These are phyloP conservation scores for Alsophila aescularia DNA, from an alignment of 2,888 invertebrate species.

Conservation along the genomic window DNA sequence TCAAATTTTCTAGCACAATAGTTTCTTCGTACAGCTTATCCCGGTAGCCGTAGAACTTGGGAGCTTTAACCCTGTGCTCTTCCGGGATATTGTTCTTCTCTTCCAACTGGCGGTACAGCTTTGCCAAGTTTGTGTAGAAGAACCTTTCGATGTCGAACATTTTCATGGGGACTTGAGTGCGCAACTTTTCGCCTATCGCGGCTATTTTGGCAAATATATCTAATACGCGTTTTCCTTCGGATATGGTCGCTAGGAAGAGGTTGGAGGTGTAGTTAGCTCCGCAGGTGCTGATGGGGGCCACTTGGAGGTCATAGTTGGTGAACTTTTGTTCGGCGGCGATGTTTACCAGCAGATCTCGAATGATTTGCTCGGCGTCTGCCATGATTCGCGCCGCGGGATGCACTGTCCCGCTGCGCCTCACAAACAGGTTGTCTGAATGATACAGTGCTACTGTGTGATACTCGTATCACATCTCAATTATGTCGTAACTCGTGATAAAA, in stretches of 20 bases:
- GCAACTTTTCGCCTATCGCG: constrained; percentile 48
- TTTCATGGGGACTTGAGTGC: constrained; percentile 40
- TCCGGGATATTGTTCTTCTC: constrained; percentile 43
- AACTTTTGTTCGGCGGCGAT: constrained; percentile 41
- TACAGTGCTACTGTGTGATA: too few species aligned
- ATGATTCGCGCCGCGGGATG: constrained; percentile 8
- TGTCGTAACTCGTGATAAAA: too few species aligned
- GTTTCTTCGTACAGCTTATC: constrained; percentile 20
- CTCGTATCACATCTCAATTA: too few species aligned
- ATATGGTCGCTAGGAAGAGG: constrained; percentile 39
- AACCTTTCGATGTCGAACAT: constrained; percentile 54
- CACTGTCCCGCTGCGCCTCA: neutral
- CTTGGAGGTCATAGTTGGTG: constrained; percentile 33
- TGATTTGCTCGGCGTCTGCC: constrained; percentile 20
- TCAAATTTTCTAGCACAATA: constrained; percentile 53
- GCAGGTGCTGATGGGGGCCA: constrained; percentile 41
- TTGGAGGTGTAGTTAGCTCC: constrained; percentile 55
- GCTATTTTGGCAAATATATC: constrained; percentile 62
- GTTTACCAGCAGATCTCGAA: constrained; percentile 26
- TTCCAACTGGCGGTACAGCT: constrained; percentile 50
- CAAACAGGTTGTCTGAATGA: too few species aligned
- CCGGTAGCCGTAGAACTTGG: constrained; percentile 54
- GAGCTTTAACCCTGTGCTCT: constrained; percentile 49
- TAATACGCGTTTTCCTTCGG: constrained; percentile 35
- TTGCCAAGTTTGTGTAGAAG: constrained; percentile 51